Base-by-base conservation (phyloP, 2,113 vertebrate genomes). In the Chaetura pelagica region DNA sequence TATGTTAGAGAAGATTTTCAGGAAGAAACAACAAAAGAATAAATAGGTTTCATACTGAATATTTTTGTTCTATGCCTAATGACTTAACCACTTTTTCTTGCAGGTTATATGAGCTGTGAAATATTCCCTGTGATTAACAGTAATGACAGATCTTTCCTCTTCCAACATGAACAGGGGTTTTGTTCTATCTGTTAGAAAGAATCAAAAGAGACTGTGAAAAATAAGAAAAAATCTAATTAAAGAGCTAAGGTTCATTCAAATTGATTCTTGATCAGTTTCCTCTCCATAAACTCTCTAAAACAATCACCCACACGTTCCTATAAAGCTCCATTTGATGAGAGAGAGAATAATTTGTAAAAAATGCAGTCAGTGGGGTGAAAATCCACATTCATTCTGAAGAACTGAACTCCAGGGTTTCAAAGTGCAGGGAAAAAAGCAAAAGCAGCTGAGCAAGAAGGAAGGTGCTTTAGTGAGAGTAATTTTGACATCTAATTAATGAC, bases 211-310 rank as follows among this genome's bases (percentile, higher is more conserved):
- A 52, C 29, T 13, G 5, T 58, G 38, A 71, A 90, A 89, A 80
- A 24, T 10, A 73, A 35, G 49, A 61, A 84, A 89, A 77, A 40
- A 44, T 0, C 59, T 62, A 49, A 80, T 42, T 79, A 81, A 12
- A 68, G 46, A 77, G 23, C 51, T 84, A 49, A 85, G 71, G 46
- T 83, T 89, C 61, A 81, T 48, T 84, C 44, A 69, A 89, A 93
- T 91, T 89, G 89, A 92, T 96, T 92, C 63, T 87, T 75, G 61
- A 90, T 63, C 52, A 67, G n/a, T 76, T 93, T 95, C 40, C 19
- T 86, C 72, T 91, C 79, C 85, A 87, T 77, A 91, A 95, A 81
- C n/a, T 82, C 84, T 84, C 59, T 77, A 73, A 89, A 84, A 90
- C 63, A 88, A 92, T 96, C 84, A 93, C 58, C 57, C 44, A 72